A percentile compares a stretch with the other conserved stretches of the same genome.
Evolutionary conservation across 2,888 invertebrate species (phyloP).

Genomic region (Cetonia aurata): DNA sequence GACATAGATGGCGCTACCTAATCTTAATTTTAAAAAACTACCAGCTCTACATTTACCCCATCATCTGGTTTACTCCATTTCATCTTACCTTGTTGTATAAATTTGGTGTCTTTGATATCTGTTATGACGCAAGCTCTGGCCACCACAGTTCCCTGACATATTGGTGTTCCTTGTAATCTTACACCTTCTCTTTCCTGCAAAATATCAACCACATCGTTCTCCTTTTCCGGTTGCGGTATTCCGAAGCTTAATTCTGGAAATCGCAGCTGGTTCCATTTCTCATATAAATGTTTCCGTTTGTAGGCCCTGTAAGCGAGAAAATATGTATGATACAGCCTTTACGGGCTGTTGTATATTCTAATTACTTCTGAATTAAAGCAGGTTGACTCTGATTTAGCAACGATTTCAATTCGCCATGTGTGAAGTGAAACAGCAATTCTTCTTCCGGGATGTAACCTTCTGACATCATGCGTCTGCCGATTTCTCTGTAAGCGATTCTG

Average conservation of each 20-base stretch:
- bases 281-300: constrained; percentile 74
- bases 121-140: constrained; percentile 81
- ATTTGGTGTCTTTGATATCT: constrained; percentile 72
- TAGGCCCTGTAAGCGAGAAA: constrained; percentile 70
- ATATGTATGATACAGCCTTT: too few species aligned
- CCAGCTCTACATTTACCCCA: too few species aligned
- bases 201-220: constrained; percentile 44
- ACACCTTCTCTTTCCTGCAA: constrained; percentile 47
- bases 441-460: constrained; percentile 75
- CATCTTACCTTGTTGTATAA: constrained; percentile 61
- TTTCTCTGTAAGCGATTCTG: constrained; percentile 70
- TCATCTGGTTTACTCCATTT: too few species aligned
- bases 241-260: constrained; percentile 73
- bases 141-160: constrained; percentile 76
- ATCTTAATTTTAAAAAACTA: too few species aligned
- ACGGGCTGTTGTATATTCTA: too few species aligned
- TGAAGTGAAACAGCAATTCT: constrained; percentile 77
- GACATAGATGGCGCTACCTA: too few species aligned
- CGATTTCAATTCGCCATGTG: constrained; percentile 73
- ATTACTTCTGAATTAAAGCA: constrained; percentile 74
- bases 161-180: constrained; percentile 73
- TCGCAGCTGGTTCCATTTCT: constrained; percentile 71
- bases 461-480: constrained; percentile 72
- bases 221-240: constrained; percentile 54
- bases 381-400: constrained; percentile 71